Base-by-base conservation (phyloP, 2,888 invertebrate species). In the Phyllotreta striolata region DNA sequence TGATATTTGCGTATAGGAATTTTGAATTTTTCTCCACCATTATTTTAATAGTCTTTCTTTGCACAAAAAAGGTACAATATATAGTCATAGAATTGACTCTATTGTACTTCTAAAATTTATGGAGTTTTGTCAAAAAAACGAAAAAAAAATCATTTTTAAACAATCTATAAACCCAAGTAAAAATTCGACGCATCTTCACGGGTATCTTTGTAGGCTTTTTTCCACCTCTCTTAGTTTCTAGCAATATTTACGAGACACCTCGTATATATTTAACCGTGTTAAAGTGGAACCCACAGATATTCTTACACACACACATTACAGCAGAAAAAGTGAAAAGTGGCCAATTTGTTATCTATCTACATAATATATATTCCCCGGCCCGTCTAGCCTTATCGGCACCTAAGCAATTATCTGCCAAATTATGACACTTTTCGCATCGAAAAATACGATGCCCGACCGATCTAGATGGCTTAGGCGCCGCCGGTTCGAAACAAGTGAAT, bases 381-480 rank as follows among this genome's bases (percentile, higher is more conserved):
- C 62, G 79, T 79, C 79, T 79, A 79, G 79, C 69, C 79, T 70
- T 58, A 55, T 69, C 72, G 79, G 78, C 79, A 78, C 79, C 79
- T 75, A 69, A 70, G 74, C 79, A 77, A 78, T 78, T 78, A 78
- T 78, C 76, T 74, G 78, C 76, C 77, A 78, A 78, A 78, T 78
- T 78, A 78, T 78, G 77, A 78, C 78, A 78, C 78, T 76, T 76
- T 47, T 76, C 51, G 68, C 68, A 67, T 70, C 69, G 62, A 64
- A 61, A 59, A 63, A 58, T 59, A 63, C 63, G 66, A 55, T 57
- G 56, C 54, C 61, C 63, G 46, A 59, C 43, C 38, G 47, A 49
- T 58, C 61, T 63, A 64, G 62, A 72, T 71, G 70, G 69, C 62
- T 38, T 46, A 69, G 73, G 73, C 73, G 72, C 73, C 73, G 70